These are phyloP conservation scores for Prunella strophiata DNA, from an alignment of 2,797 vertebrate genomes.

Conservation along the genomic window DNA sequence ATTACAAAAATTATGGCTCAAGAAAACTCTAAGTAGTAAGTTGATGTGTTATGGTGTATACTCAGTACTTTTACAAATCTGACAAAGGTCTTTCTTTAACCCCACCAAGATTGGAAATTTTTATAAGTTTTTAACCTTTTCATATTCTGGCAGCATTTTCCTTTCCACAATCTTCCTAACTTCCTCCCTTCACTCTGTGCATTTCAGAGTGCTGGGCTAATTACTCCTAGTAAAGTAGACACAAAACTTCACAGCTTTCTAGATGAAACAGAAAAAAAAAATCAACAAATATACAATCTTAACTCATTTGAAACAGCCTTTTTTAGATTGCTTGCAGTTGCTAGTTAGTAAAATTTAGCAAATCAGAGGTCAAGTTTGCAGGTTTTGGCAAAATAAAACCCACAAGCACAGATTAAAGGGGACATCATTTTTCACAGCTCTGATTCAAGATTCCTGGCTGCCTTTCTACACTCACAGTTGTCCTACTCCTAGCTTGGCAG, in stretches of 20 bases:
- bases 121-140: not conserved
- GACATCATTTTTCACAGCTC: not conserved
- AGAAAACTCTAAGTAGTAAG: not conserved
- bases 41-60: not conserved
- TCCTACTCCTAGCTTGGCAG: not conserved
- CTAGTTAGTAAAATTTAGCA: not conserved
- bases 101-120: accelerated
- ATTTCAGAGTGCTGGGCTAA: not conserved
- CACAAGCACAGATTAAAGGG: not conserved
- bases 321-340: not conserved
- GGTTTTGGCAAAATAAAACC: not conserved
- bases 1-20: not conserved
- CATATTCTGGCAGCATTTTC: not conserved
- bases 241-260: not conserved
- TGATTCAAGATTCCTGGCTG: not conserved
- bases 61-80: not conserved
- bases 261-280: not conserved
- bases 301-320: not conserved
- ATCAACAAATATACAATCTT: not conserved
- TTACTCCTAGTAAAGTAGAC: not conserved
- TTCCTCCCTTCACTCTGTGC: not conserved
- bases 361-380: not conserved
- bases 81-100: not conserved
- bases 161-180: not conserved
- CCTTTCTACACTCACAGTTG: not conserved